Evolutionary conservation across 2,888 invertebrate genomes (phyloP), one percentile per base, ranked within the genome.

Genomic region (Poecilobothrus nobilitatus): DNA sequence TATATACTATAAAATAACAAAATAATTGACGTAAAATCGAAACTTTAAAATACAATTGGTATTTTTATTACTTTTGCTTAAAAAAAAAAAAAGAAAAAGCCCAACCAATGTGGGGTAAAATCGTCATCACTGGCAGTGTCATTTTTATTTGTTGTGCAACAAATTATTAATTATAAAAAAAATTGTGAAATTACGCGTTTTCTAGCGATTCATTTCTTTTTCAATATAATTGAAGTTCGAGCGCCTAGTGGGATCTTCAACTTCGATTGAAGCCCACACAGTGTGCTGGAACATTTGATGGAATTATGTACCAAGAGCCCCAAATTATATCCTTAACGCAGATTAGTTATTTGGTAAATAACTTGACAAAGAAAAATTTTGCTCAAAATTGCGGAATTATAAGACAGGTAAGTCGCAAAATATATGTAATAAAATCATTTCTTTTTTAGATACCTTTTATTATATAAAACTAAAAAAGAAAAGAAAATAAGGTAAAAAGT

Each of bases 241-340:
- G 71, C 73, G 74, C 71, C 72, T 66, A 71, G 71, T 71, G 70
- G 70, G 68, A 70, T 64, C 67, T 67, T 68, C 68, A 69, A 66
- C 10, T 41, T 70, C 65, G 72, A 69, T 70, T 93, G 93, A 93
- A 92, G 93, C 92, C 93, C 93, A 93, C 92, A 91, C 88, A 87
- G 89, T 88, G 87, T 71, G 71, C 21, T 67, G 70, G 71, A 70
- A 69, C 90, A 86, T 86, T 90, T 83, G 82, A 83, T 84, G 84
- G 92, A 94, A 94, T 92, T 94, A 95, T 95, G 95, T 94, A 94
- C 92, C 94, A 95, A 90, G 96, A 96, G 90, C 91, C 95, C 89
- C 90, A 95, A 89, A 94, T 93, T 88, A 92, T 95, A 91, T 93
- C 95, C 89, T 91, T 96, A 91, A 93, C 94, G 89, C 95, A 96